phyloP scores from a whole-genome alignment of 2,113 vertebrate genomes.

The Atractosteus spatula region DNA sequence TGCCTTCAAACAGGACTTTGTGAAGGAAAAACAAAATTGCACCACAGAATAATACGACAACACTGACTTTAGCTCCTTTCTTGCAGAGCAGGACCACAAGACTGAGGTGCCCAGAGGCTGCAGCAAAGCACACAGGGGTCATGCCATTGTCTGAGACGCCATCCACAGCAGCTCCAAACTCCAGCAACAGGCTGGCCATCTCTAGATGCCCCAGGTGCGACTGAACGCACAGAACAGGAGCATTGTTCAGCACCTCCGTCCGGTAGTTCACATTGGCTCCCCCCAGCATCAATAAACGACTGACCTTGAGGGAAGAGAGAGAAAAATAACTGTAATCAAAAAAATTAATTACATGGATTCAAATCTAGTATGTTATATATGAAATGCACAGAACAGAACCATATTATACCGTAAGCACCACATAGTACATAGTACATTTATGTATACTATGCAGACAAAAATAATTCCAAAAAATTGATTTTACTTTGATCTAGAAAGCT shows the following conservation, averaged over 20 bases:
- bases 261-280: constrained; percentile 95
- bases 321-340: neutral
- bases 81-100: constrained; percentile 82
- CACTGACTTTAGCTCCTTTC: constrained; percentile 81
- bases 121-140: constrained; percentile 84
- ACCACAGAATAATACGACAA: neutral
- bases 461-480: neutral
- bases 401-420: too few species aligned
- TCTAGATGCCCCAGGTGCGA: constrained; percentile 92
- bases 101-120: constrained; percentile 83
- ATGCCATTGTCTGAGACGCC: constrained; percentile 84
- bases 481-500: neutral
- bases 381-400: too few species aligned
- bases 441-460: neutral
- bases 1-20: too few species aligned
- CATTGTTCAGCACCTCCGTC: constrained; percentile 91
- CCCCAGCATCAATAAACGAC: constrained; percentile 89
- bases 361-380: too few species aligned
- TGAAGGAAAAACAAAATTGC: too few species aligned
- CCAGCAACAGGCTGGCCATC: constrained; percentile 80
- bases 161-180: constrained; percentile 84
- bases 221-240: constrained; percentile 89
- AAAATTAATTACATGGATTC: too few species aligned
- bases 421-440: too few species aligned
- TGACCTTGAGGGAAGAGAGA: constrained; percentile 72